Evolutionary conservation across 2,113 vertebrate species (phyloP), one percentile per base, ranked within the genome.

Genomic region (Phaethornis superciliosus): DNA sequence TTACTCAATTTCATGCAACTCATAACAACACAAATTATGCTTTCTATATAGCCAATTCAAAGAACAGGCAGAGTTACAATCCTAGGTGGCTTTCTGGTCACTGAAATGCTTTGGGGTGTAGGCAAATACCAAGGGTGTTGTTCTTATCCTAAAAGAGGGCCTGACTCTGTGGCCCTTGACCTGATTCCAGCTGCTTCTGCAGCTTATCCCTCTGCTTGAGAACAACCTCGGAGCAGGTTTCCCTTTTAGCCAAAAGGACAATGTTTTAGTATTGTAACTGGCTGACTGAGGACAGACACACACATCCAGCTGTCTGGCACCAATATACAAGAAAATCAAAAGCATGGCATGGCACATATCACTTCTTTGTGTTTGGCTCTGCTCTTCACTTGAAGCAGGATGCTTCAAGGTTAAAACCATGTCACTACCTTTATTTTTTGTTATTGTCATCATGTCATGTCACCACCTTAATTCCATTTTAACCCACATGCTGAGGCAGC

Each of bases 401-500:
- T 8, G 7, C 52, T 82, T 60, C 79, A 71, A 67, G 89, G 59
- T 27, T 90, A 64, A 81, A 95, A 65, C 33, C 23, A 35, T 40
- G 28, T 22, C 1, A 0, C 27, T 63, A 67, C 32, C 17, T 89
- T 90, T 76, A 60, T 72, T 22, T 42, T 3, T 56, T 26, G 46
- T 63, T 44, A 54, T 69, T 77, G 22, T 58, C 10, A 2, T 27
- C 51, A 3, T 28, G 26, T 60, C 30, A 80, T 72, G n/a, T 46
- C 81, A 90, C 80, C 77, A 85, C 56, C 72, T 70, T 21, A 52
- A 56, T 21, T 86, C 56, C 35, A 56, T 69, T 76, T 81, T 27
- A 81, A 62, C 60, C 79, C 69, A 33, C 49, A 33, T 21, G 56
- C 89, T 88, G 81, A 74, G 68, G 74, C 69, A 90, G 69, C 82